phyloP scores from a whole-genome alignment of 2,888 invertebrate species.

The Sesia bembeciformis region DNA sequence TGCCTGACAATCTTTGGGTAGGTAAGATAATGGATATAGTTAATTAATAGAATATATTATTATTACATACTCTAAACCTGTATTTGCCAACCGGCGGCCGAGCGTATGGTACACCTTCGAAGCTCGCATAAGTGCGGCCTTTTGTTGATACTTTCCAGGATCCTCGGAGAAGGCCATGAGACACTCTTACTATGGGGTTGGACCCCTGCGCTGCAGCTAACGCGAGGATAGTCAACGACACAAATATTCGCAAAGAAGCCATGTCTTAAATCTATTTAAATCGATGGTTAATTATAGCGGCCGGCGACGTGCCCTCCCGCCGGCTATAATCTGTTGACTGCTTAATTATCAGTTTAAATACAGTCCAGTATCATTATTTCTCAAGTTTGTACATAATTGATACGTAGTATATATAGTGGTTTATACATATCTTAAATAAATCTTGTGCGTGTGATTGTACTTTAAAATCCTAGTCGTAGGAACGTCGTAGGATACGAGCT shows the following conservation, averaged over 20 bases:
- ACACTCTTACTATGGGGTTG: conserved; percentile 42
- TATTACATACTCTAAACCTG: conserved; percentile 68
- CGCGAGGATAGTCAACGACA: conserved; percentile 18
- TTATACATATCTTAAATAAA: no score
- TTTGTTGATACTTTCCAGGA: conserved; percentile 50
- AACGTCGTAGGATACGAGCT: no score
- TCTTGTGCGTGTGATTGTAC: no score
- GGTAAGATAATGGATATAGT: no score
- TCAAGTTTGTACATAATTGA: no score
- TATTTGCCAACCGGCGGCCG: conserved; percentile 77
- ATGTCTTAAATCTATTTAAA: neutral
- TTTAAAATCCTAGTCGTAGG: no score
- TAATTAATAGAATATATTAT: neutral
- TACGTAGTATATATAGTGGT: no score
- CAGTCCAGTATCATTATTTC: no score
- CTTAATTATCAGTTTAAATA: no score
- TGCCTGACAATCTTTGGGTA: no score
- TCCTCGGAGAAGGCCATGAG: conserved; percentile 47
- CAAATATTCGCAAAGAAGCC: conserved; percentile 13
- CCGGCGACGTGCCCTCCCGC: conserved; percentile 22
- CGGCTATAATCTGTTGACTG: neutral
- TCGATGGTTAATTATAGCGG: no score
- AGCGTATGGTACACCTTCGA: conserved; percentile 80
- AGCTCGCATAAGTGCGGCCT: conserved; percentile 69
- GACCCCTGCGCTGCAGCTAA: conserved; percentile 26